These are phyloP conservation scores for Myrmecobius fasciatus DNA, from an alignment of 2,113 vertebrate genomes.

Conservation along the genomic window DNA sequence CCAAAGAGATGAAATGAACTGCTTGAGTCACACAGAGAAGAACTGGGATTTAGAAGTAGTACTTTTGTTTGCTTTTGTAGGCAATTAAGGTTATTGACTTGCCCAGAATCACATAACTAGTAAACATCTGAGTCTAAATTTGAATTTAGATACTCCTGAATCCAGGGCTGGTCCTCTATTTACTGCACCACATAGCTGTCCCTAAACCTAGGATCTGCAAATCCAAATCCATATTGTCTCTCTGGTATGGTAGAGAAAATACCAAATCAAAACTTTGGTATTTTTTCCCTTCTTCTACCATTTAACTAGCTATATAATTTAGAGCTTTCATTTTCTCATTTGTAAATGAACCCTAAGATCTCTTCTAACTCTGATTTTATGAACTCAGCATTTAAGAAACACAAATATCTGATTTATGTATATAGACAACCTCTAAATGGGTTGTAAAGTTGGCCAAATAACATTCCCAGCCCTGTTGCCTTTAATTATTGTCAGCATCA, in stretches of 20 bases:
- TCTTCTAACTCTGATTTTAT: not conserved
- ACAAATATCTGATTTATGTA: not conserved
- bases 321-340: not conserved
- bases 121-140: not conserved
- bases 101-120: too few species aligned
- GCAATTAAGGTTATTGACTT: not conserved
- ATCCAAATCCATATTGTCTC: not conserved
- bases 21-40: not conserved
- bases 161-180: not conserved
- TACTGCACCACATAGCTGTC: not conserved
- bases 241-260: not conserved
- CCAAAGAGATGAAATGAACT: not conserved
- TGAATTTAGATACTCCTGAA: not conserved
- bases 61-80: not conserved
- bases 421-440: not conserved
- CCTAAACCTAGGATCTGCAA: not conserved
- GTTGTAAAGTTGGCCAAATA: not conserved
- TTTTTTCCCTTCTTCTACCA: not conserved
- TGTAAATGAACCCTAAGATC: not conserved
- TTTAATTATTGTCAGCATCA: conserved; percentile 3
- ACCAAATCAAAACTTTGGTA: not conserved
- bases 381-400: not conserved
- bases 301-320: not conserved
- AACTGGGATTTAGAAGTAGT: not conserved
- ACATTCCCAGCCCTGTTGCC: not conserved